A percentile compares a stretch with the other conserved stretches of the same genome.
These are phyloP conservation scores for Odontomachus brunneus DNA, from an alignment of 1,140 invertebrate genomes.

Conservation along the genomic window DNA sequence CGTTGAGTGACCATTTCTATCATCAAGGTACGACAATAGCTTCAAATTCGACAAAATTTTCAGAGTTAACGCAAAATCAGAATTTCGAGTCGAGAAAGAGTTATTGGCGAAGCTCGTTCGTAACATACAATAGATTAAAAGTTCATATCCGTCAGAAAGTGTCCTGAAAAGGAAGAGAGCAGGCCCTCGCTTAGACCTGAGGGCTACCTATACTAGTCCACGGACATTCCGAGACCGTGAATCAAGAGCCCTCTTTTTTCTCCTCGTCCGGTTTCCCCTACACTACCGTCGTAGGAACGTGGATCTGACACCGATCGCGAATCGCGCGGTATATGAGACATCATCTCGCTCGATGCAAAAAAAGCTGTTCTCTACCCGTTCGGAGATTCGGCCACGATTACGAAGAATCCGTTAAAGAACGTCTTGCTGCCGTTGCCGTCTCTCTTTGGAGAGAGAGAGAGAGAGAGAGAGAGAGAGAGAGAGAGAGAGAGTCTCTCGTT, in stretches of 20 bases:
- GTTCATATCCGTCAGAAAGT: conserved; percentile 73
- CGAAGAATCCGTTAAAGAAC: conserved; percentile 42
- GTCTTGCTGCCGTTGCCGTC: background rate
- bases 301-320: conserved; percentile 36
- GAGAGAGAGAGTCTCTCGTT: background rate
- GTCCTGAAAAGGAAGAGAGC: conserved; percentile 61
- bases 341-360: conserved; percentile 37
- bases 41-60: too few species aligned
- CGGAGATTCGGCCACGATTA: conserved; percentile 31
- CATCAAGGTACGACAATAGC: too few species aligned
- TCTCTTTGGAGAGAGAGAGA: conserved; percentile 28
- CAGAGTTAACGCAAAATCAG: too few species aligned
- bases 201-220: conserved; percentile 69
- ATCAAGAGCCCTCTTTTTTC: conserved; percentile 56
- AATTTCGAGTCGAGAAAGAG: too few species aligned
- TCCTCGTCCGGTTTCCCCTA: conserved; percentile 21
- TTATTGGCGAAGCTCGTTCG: conserved; percentile 1
- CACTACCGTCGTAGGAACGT: conserved; percentile 21
- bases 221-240: conserved; percentile 77
- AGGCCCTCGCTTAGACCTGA: conserved; percentile 47
- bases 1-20: too few species aligned
- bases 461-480: conserved; percentile 9
- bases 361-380: conserved; percentile 9
- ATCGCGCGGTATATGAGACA: conserved; percentile 24
- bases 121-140: conserved; percentile 60